Conservation (phyloP, 2,113 vertebrate species). For the Genyomyrus donnyi region DNA sequence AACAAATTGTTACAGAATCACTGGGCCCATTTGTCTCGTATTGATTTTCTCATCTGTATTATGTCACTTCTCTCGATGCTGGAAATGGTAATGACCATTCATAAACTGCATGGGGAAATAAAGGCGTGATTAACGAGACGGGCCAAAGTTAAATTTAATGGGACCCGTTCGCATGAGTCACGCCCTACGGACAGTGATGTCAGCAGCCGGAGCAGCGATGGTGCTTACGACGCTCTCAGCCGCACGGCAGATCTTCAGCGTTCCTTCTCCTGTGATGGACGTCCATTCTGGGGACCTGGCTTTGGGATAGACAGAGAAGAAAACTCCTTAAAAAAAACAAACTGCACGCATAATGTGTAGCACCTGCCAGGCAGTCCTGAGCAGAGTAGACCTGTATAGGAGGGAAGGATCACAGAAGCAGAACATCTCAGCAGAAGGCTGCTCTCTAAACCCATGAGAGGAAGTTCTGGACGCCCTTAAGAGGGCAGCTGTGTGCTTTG, state of each 20-base stretch:
- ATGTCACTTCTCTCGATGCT: neutral
- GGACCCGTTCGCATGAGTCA: neutral
- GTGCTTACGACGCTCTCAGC: neutral
- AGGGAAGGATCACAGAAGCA: neutral
- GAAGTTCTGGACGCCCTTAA: neutral
- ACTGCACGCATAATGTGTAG: neutral
- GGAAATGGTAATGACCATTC: constrained; percentile 4
- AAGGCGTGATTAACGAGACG: neutral
- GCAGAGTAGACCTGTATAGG: neutral
- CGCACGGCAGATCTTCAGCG: neutral
- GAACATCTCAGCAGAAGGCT: neutral
- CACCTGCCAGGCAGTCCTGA: neutral
- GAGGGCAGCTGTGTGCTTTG: neutral
- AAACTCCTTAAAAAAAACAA: neutral
- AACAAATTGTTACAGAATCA: constrained; percentile 7
- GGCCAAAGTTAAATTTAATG: constrained; percentile 1
- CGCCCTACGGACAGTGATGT: neutral
- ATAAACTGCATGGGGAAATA: neutral
- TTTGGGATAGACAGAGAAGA: neutral
- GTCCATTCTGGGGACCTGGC: neutral
- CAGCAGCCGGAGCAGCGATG: neutral
- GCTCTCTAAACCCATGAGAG: neutral
- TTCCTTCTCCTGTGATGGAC: neutral
- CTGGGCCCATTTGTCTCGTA: constrained; percentile 1
- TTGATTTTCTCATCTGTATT: constrained; percentile 13